phyloP scores from a whole-genome alignment of 2,888 invertebrate genomes.

The Oscheius onirici region DNA sequence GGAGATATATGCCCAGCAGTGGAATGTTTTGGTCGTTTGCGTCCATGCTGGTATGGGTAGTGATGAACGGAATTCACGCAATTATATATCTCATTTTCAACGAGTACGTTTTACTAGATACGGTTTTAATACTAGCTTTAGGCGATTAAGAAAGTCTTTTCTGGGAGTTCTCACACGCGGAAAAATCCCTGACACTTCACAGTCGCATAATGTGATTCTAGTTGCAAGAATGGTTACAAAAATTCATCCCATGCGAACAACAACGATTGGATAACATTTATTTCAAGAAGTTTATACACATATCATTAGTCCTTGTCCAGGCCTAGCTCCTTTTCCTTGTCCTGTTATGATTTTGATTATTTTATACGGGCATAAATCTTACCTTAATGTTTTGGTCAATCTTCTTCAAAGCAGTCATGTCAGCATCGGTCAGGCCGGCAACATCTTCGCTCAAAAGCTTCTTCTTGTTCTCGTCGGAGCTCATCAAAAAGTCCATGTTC shows the following conservation, averaged over 20 bases:
- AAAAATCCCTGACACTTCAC: not conserved
- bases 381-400: constrained; percentile 18
- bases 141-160: constrained; percentile 6
- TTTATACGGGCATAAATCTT: not conserved
- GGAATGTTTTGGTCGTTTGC: constrained; percentile 9
- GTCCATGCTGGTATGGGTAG: constrained; percentile 29
- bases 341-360: constrained; percentile 5
- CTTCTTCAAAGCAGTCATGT: constrained; percentile 5
- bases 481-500: constrained; percentile 12
- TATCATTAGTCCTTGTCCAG: constrained; percentile 5
- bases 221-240: not conserved
- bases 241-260: not conserved
- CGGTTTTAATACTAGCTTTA: not conserved
- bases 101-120: not conserved
- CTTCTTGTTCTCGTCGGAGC: constrained; percentile 8
- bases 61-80: constrained; percentile 33
- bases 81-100: constrained; percentile 33
- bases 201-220: constrained; percentile 8
- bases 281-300: not conserved
- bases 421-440: not conserved
- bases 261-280: not conserved
- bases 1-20: constrained; percentile 5
- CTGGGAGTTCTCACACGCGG: not conserved
- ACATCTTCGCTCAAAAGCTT: not conserved
- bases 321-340: constrained; percentile 20